Conservation (phyloP, 2,888 invertebrate species). For the Sylvicola cinctus region DNA sequence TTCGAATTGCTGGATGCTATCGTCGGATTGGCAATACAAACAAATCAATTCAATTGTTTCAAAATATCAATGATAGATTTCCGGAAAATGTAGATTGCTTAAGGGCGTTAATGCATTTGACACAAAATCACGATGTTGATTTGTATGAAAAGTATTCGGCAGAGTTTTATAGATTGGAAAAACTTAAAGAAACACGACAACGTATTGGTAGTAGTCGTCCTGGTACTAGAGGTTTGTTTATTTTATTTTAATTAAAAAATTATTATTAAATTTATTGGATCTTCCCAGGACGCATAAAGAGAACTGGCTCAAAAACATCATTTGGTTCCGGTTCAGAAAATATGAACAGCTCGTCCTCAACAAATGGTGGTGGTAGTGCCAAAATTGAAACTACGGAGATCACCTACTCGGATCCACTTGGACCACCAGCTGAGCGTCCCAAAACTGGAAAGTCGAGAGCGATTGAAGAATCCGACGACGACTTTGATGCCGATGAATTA, state of each 20-base stretch:
- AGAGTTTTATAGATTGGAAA: slow-evolving; percentile 54
- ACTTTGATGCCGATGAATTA: slow-evolving; percentile 21
- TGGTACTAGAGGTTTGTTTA: not conserved
- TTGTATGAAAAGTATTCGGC: slow-evolving; percentile 57
- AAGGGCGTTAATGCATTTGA: slow-evolving; percentile 30
- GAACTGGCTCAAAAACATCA: not conserved
- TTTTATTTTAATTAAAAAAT: no score
- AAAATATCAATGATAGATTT: slow-evolving; percentile 55
- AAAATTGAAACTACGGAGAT: not conserved
- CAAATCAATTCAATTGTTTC: slow-evolving; percentile 24
- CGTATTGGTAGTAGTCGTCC: slow-evolving; percentile 14
- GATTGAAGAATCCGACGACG: slow-evolving; percentile 20
- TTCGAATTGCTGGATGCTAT: slow-evolving; percentile 71
- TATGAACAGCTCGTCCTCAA: slow-evolving; percentile 1
- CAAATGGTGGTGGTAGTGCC: not conserved
- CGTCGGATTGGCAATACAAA: slow-evolving; percentile 51
- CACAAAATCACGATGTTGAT: slow-evolving; percentile 67
- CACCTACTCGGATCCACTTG: slow-evolving; percentile 20
- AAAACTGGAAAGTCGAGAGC: slow-evolving; percentile 20
- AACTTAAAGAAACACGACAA: slow-evolving; percentile 16
- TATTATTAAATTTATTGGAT: no score
- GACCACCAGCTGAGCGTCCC: slow-evolving; percentile 22
- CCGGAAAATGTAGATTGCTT: slow-evolving; percentile 92
- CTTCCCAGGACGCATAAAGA: no score
- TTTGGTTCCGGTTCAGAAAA: slow-evolving; percentile 1